Evolutionary conservation across 2,797 vertebrate genomes (phyloP).

Genomic region (Malacoctenus gilli): DNA sequence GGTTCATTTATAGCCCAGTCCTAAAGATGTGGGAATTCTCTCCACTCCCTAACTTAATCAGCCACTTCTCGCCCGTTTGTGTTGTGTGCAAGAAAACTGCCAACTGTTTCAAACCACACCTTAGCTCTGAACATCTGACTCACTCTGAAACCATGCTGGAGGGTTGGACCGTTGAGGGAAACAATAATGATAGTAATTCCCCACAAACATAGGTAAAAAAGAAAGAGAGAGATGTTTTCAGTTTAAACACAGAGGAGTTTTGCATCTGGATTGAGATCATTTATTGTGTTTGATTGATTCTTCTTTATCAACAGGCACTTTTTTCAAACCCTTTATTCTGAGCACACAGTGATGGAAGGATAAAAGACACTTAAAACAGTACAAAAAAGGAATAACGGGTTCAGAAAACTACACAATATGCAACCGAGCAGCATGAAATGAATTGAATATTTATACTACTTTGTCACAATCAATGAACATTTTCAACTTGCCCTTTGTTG

Average conservation of each 20-base stretch:
- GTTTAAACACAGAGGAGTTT: constrained; percentile 1
- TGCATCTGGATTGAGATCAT: not conserved
- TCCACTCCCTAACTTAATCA: constrained; percentile 62
- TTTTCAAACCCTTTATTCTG: too few species aligned
- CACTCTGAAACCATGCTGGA: constrained; percentile 45
- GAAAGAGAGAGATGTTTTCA: not conserved
- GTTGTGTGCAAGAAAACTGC: constrained; percentile 45
- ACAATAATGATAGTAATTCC: constrained; percentile 17
- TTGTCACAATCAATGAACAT: not conserved
- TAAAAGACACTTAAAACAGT: too few species aligned
- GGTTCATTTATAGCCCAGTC: constrained; percentile 6
- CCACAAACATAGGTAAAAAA: constrained; percentile 21
- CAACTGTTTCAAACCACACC: constrained; percentile 61
- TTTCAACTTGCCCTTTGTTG: constrained; percentile 1
- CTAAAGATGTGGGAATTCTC: not conserved
- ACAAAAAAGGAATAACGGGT: too few species aligned
- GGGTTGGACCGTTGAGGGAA: constrained; percentile 23
- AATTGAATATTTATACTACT: too few species aligned
- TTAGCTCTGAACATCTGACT: constrained; percentile 55
- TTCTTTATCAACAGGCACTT: too few species aligned
- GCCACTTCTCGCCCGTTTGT: constrained; percentile 40
- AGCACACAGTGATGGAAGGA: too few species aligned
- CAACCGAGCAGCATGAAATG: too few species aligned
- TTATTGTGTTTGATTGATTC: not conserved
- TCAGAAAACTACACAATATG: too few species aligned